These are phyloP conservation scores for Herpetotheres cachinnans DNA, from an alignment of 2,113 vertebrate genomes.

Conservation along the genomic window DNA sequence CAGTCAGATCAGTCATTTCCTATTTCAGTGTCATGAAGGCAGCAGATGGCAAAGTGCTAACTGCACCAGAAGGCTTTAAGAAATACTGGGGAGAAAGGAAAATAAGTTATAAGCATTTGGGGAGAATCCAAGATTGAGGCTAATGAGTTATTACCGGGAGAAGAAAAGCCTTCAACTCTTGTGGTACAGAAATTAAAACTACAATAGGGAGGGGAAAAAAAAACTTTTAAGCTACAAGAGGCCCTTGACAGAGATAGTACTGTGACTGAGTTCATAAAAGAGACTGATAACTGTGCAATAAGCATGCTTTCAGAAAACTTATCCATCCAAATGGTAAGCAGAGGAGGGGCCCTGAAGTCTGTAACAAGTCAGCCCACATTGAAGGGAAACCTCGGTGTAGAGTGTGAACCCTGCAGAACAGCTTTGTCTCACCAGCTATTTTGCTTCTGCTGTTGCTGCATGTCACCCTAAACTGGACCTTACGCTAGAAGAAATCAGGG, in stretches of 20 bases:
- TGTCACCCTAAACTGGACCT: background rate
- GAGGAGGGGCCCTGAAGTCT: background rate
- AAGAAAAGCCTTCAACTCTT: background rate
- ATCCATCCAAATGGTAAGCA: background rate
- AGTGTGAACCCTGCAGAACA: background rate
- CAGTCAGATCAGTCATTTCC: background rate
- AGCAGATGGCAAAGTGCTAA: slow-evolving; percentile 37
- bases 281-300: background rate
- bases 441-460: background rate
- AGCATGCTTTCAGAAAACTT: background rate
- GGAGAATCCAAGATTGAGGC: background rate
- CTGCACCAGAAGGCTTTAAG: slow-evolving; percentile 21
- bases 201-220: background rate
- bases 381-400: background rate
- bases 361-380: background rate
- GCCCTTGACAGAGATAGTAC: background rate
- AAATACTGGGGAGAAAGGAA: background rate
- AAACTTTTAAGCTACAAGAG: background rate
- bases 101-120: slow-evolving; percentile 1
- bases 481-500: background rate
- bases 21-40: background rate
- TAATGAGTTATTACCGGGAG: background rate
- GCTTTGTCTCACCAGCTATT: background rate
- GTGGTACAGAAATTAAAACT: background rate
- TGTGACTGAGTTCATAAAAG: background rate